Base-by-base conservation (phyloP, 1,140 invertebrate genomes). In the Bombus vancouverensis region DNA sequence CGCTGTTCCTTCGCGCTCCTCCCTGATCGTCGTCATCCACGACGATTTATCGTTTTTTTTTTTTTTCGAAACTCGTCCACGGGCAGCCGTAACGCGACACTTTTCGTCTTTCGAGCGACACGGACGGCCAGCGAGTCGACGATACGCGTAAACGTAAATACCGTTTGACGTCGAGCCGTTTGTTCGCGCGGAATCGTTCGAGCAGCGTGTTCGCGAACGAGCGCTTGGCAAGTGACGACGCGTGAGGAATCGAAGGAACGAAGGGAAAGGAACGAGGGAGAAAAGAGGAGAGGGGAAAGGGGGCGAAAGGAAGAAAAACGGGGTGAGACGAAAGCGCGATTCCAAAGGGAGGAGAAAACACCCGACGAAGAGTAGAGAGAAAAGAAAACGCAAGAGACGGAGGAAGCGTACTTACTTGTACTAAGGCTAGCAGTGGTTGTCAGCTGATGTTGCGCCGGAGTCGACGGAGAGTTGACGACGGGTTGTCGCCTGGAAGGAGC, bases 391-490 rank as follows among this genome's bases (percentile, higher is more conserved):
- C 0, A 5, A 4, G 4, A 12, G 5, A 47, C 4, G 70, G n/a
- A 12, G 34, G 15, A 39, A 62, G 6, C 12, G 39, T 72, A 94
- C 94, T 95, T 82, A 95, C 94, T 92, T 32, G 92, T 91, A 68
- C 89, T 89, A 22, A 95, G 88, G 42, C 91, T 94, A 0, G 92
- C 92, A 0, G 94, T 89, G 3, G 93, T 92, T 53, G 89, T 93
- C 5, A 94, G 83, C 47, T 93, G 92, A 77, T 92, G 90, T 83
- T 92, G 93, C 9, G 89, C 62, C 2, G 92, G 80, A 2, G 86
- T 81, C 15, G 90, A 71, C 0, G 83, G 18, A 57, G 80, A 42
- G 25, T 92, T 93, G 1, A 90, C 88, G 1, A 90, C 88, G 1
- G 87, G 79, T 25, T 92, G 93, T 8, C 92, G 79, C 73, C 92